phyloP scores from a whole-genome alignment of 2,888 invertebrate species.

The Lobophora halterata region DNA sequence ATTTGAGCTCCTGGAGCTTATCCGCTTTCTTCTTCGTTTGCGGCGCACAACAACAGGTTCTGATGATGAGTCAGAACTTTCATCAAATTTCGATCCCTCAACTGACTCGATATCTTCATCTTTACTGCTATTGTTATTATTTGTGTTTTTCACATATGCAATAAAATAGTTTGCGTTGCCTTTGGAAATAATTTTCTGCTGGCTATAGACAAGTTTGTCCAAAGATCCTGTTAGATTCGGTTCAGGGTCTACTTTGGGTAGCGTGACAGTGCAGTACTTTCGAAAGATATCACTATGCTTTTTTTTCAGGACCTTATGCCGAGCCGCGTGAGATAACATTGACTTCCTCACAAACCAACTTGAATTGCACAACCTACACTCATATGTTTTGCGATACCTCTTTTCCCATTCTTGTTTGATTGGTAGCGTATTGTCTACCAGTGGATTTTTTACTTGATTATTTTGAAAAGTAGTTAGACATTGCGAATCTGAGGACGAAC shows the following conservation, averaged over 20 bases:
- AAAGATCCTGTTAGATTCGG: slow-evolving; percentile 49
- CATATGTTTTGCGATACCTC: slow-evolving; percentile 39
- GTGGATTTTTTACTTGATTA: background rate
- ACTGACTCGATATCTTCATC: slow-evolving; percentile 22
- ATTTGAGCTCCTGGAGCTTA: slow-evolving; percentile 46
- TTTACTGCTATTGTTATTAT: slow-evolving; percentile 25
- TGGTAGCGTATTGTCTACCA: background rate
- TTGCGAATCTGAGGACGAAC: too few relatives aligned
- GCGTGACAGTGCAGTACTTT: slow-evolving; percentile 42
- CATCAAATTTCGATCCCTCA: slow-evolving; percentile 1
- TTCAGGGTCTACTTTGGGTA: slow-evolving; percentile 50
- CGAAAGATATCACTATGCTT: slow-evolving; percentile 41
- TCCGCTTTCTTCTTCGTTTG: slow-evolving; percentile 35
- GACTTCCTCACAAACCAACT: slow-evolving; percentile 15
- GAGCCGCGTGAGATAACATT: slow-evolving; percentile 22
- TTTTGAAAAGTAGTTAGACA: too few relatives aligned
- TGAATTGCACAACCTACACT: slow-evolving; percentile 46
- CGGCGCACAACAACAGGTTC: slow-evolving; percentile 12
- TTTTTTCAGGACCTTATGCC: slow-evolving; percentile 26
- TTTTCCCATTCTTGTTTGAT: slow-evolving; percentile 32
- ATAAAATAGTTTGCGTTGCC: slow-evolving; percentile 42
- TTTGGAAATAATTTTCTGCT: slow-evolving; percentile 45
- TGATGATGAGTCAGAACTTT: slow-evolving; percentile 15
- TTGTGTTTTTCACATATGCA: slow-evolving; percentile 40
- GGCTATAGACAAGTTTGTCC: slow-evolving; percentile 45